These are phyloP conservation scores for Pteropus alecto DNA, from an alignment of 2,113 vertebrate genomes.

Conservation along the genomic window DNA sequence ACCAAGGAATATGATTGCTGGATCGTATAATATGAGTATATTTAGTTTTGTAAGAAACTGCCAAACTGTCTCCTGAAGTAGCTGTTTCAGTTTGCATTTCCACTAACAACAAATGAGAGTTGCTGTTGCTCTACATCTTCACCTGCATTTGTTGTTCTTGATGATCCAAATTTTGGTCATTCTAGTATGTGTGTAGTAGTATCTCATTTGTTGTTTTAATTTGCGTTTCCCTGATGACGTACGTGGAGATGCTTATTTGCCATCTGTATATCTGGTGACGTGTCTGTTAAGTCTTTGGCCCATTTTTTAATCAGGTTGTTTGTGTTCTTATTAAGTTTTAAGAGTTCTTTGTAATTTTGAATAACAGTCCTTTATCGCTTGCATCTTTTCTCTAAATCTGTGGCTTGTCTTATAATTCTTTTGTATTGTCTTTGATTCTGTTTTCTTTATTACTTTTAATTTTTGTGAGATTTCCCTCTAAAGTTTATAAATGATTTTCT, in stretches of 20 bases:
- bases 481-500: not conserved
- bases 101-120: not conserved
- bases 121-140: not conserved
- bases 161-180: not conserved
- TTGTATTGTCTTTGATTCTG: not conserved
- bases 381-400: not conserved
- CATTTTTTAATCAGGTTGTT: not conserved
- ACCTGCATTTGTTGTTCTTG: not conserved
- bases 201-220: not conserved
- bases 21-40: not conserved
- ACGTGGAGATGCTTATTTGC: not conserved
- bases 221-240: not conserved
- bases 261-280: not conserved
- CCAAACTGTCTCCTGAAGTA: not conserved
- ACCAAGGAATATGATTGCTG: not conserved
- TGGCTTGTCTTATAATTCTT: not conserved
- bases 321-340: not conserved
- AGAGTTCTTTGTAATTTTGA: not conserved
- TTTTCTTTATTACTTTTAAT: not conserved
- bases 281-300: not conserved
- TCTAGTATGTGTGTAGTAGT: not conserved
- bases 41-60: not conserved
- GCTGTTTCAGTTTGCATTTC: not conserved
- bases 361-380: not conserved
- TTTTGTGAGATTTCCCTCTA: not conserved